Conservation (phyloP, 2,797 vertebrate genomes). For the Channa striata region DNA sequence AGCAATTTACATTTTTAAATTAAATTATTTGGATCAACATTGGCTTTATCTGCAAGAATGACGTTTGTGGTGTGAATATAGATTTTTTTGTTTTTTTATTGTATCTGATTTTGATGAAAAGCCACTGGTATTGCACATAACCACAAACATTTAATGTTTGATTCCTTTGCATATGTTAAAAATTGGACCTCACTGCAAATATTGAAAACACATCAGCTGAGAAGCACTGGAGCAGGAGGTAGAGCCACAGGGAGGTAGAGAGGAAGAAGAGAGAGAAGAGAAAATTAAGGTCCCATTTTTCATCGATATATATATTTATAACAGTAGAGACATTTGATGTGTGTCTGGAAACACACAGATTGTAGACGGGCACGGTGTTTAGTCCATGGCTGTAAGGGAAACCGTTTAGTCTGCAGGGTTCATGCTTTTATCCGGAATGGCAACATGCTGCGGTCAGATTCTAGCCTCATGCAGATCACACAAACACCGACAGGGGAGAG, state of each 20-base stretch:
- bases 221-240: constrained; percentile 42
- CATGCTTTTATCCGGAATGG: constrained; percentile 40
- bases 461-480: constrained; percentile 47
- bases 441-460: constrained; percentile 30
- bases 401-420: neutral
- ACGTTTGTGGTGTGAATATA: neutral
- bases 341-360: neutral
- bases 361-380: constrained; percentile 30
- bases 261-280: constrained; percentile 23
- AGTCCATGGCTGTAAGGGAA: constrained; percentile 24
- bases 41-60: too few species aligned
- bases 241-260: constrained; percentile 64
- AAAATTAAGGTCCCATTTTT: constrained; percentile 16
- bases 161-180: neutral
- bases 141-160: neutral
- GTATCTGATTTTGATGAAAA: constrained; percentile 3
- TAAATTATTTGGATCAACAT: too few species aligned
- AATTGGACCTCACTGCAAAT: neutral
- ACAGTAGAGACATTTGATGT: constrained; percentile 12
- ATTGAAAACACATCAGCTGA: constrained; percentile 3
- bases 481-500: constrained; percentile 45
- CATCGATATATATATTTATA: constrained; percentile 12
- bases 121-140: neutral
- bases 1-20: neutral
- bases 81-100: neutral